Percentiles rank a stretch among this genome's conserved stretches.
These are phyloP conservation scores for Pterois miles DNA, from an alignment of 2,797 vertebrate genomes.

Conservation along the genomic window DNA sequence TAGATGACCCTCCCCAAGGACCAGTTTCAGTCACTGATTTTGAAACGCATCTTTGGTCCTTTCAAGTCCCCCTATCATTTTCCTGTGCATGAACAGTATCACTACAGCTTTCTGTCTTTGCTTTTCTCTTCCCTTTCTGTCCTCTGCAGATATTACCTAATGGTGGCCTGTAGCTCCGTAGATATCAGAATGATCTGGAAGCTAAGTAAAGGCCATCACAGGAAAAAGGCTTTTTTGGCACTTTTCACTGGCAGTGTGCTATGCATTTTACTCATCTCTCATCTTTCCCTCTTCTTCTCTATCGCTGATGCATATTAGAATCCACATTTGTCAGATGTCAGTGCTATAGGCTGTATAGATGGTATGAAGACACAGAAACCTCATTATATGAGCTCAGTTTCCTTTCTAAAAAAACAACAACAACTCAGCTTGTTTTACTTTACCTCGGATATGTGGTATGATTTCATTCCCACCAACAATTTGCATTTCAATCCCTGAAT, in stretches of 20 bases:
- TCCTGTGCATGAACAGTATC: not conserved
- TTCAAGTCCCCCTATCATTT: slow-evolving; percentile 60
- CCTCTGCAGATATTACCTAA: slow-evolving; percentile 34
- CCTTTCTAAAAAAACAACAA: slow-evolving; percentile 4
- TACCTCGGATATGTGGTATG: slow-evolving; percentile 1
- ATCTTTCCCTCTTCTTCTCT: not conserved
- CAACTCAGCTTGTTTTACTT: slow-evolving; percentile 37
- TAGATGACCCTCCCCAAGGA: slow-evolving; percentile 77
- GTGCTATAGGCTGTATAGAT: slow-evolving; percentile 36
- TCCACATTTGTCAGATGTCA: slow-evolving; percentile 27
- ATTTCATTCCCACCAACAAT: slow-evolving; percentile 20
- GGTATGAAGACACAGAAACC: slow-evolving; percentile 12
- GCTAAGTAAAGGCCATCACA: slow-evolving; percentile 45
- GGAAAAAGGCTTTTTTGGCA: slow-evolving; percentile 37
- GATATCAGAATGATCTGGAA: slow-evolving; percentile 28
- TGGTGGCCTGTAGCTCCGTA: slow-evolving; percentile 2
- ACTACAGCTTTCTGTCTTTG: not conserved
- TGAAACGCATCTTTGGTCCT: slow-evolving; percentile 73
- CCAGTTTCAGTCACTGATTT: slow-evolving; percentile 72
- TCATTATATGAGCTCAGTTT: not conserved
- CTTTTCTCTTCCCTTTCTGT: not conserved
- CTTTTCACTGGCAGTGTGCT: slow-evolving; percentile 8
- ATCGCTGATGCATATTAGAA: slow-evolving; percentile 10
- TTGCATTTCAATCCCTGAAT: slow-evolving; percentile 28
- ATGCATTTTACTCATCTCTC: not conserved